These are phyloP conservation scores for Centropus unirufus DNA, from an alignment of 2,113 vertebrate species.

Conservation along the genomic window DNA sequence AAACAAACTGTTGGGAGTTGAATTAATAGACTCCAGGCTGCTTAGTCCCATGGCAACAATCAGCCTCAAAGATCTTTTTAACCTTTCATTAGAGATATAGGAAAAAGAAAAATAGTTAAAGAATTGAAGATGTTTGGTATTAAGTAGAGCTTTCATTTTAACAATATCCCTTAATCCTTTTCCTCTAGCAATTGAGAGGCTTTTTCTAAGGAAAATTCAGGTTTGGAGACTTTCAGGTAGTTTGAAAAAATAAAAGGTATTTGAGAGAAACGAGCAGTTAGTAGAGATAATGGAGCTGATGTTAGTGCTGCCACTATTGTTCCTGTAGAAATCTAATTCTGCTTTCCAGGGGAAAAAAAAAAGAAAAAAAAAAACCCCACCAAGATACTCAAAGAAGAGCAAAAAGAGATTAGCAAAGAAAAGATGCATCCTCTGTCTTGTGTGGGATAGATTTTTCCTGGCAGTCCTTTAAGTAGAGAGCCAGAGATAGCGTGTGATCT, in stretches of 20 bases:
- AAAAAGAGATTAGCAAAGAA: slow-evolving; percentile 10
- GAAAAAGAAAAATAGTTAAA: slow-evolving; percentile 8
- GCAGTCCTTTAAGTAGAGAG: background rate
- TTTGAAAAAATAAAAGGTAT: background rate
- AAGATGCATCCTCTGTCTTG: background rate
- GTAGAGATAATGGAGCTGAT: background rate
- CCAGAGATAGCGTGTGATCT: background rate
- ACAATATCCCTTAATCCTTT: slow-evolving; percentile 26
- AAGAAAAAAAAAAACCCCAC: background rate
- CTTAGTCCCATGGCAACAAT: slow-evolving; percentile 57
- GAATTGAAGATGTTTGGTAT: background rate
- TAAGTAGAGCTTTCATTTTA: slow-evolving; percentile 16
- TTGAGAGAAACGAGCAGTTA: background rate
- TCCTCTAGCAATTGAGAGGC: background rate
- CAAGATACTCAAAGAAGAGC: background rate
- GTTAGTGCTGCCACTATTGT: background rate
- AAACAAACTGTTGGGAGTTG: slow-evolving; percentile 12
- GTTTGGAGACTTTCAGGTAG: background rate
- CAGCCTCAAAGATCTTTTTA: slow-evolving; percentile 40
- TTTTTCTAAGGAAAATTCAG: background rate
- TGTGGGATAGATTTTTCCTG: background rate
- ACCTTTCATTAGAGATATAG: slow-evolving; percentile 1
- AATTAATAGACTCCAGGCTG: slow-evolving; percentile 27
- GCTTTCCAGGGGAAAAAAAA: background rate
- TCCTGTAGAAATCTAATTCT: slow-evolving; percentile 14